Evolutionary conservation across 2,888 invertebrate species (phyloP), one percentile per base, ranked within the genome.

Genomic region (Crossocerus cetratus): DNA sequence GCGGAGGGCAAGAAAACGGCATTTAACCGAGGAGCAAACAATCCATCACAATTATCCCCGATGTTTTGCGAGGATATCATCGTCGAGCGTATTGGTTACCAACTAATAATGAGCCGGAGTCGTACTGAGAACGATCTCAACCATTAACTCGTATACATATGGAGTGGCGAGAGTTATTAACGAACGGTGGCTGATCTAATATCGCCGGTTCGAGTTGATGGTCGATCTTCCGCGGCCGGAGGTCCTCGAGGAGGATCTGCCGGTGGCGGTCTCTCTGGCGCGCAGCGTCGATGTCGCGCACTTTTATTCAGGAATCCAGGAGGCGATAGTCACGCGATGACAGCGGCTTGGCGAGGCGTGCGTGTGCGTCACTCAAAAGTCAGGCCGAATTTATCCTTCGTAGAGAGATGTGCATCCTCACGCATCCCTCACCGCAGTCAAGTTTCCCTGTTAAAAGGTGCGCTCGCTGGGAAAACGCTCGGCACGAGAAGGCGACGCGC

Each of bases 301-400:
- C 44, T 20, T 43, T 42, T 18, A 20, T 59, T 18, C 44, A 43
- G 45, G 61, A 22, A 59, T 74, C 64, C 66, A 53, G 49, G 60
- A 69, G 32, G 32, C 62, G 62, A 56, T 74, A 80, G 83, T 84
- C 86, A 86, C 86, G 86, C 85, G 83, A 86, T 72, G 80, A 81
- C 78, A 78, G 75, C 81, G 74, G 73, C 77, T 74, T 77, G 67
- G 63, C 64, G 60, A 58, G 67, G 76, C n/a, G n/a, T 85, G 86
- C 86, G 86, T 86, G 86, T 83, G 84, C 83, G 86, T 87, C 87
- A 86, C 84, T 87, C 86, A 87, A 84, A 83, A 84, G 81, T 78
- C 65, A 78, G 77, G 73, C 83, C 72, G 82, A 85, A 84, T 84
- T 85, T 82, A 78, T 81, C 72, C 65, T n/a, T 32, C 32, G 32